phyloP scores from a whole-genome alignment of 1,140 invertebrate genomes.

The Papilio glaucus region DNA sequence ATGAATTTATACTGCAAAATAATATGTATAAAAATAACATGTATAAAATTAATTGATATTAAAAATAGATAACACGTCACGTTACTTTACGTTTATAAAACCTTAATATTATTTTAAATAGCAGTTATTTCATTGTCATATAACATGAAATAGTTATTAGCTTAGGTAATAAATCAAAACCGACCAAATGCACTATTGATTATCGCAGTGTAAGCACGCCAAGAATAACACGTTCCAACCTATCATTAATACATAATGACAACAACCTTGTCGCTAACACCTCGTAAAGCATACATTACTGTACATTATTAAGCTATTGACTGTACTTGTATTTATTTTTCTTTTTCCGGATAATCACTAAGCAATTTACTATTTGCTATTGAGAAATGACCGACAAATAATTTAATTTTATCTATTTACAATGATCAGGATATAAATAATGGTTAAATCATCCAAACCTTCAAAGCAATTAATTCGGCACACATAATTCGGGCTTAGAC shows the following conservation, averaged over 20 bases:
- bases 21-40: no score
- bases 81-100: no score
- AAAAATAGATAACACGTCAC: no score
- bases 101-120: no score
- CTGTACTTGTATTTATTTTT: conserved; percentile 26
- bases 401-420: neutral
- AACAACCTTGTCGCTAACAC: conserved; percentile 31
- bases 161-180: conserved; percentile 29
- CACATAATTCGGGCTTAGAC: no score
- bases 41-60: no score
- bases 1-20: no score
- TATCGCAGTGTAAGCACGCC: conserved; percentile 31
- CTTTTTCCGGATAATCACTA: conserved; percentile 31
- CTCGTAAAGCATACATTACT: conserved; percentile 34
- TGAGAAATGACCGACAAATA: conserved; percentile 4
- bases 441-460: neutral
- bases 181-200: conserved; percentile 34
- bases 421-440: neutral
- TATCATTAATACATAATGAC: conserved; percentile 36
- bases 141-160: neutral
- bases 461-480: no score
- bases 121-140: no score
- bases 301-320: conserved; percentile 29
- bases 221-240: conserved; percentile 30
- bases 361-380: conserved; percentile 20